Conservation (phyloP, 2,113 vertebrate species). For the Oncorhynchus gorbuscha region DNA sequence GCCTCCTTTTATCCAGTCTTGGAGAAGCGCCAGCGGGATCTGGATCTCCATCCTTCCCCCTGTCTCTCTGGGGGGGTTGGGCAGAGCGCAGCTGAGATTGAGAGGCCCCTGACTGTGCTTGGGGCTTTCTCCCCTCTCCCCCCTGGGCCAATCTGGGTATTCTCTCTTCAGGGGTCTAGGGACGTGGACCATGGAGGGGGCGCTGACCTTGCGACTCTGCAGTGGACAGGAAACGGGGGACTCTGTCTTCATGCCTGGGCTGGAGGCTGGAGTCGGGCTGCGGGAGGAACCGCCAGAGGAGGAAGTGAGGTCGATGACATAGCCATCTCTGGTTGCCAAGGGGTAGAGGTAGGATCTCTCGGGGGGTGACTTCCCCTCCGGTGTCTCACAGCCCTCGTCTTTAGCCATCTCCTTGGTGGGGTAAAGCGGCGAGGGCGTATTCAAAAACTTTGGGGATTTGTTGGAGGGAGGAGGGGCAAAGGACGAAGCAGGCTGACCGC, state of each 20-base stretch:
- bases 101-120: slow-evolving; percentile 8
- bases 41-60: slow-evolving; percentile 71
- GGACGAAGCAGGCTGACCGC: slow-evolving; percentile 54
- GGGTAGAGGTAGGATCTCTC: background rate
- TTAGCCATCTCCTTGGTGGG: slow-evolving; percentile 12
- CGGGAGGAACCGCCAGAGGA: background rate
- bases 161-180: slow-evolving; percentile 29
- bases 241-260: background rate
- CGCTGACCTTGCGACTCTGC: background rate
- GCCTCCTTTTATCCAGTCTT: slow-evolving; percentile 56
- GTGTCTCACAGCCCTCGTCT: slow-evolving; percentile 32
- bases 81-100: slow-evolving; percentile 10
- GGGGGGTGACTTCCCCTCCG: slow-evolving; percentile 5
- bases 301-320: slow-evolving; percentile 26
- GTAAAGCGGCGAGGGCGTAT: slow-evolving; percentile 68
- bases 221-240: background rate
- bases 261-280: slow-evolving; percentile 19
- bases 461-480: slow-evolving; percentile 55
- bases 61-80: slow-evolving; percentile 26
- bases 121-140: slow-evolving; percentile 1
- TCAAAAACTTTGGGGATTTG: slow-evolving; percentile 72
- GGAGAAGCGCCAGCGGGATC: slow-evolving; percentile 69
- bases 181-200: background rate
- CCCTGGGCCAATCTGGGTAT: background rate
- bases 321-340: background rate